phyloP scores from a whole-genome alignment of 2,797 vertebrate genomes.

The Trichosurus vulpecula region DNA sequence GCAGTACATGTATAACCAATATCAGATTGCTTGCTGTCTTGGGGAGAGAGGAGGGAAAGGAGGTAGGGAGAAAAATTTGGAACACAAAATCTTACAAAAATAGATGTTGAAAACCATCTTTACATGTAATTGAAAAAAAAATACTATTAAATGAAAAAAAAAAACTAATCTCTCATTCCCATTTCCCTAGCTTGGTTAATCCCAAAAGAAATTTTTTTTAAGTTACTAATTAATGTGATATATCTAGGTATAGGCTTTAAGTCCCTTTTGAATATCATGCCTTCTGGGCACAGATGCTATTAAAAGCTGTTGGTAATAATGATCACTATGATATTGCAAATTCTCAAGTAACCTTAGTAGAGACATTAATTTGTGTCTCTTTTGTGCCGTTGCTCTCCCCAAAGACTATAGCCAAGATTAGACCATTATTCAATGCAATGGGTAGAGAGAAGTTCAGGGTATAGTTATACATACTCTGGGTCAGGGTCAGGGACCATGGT shows the following conservation, averaged over 20 bases:
- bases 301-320: neutral
- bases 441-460: slow-evolving; percentile 6
- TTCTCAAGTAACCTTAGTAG: neutral
- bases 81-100: too few relatives aligned
- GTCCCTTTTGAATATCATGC: neutral
- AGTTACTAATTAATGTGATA: neutral
- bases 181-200: slow-evolving; percentile 2
- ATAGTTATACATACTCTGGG: neutral
- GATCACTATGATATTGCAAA: slow-evolving; percentile 10
- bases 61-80: too few relatives aligned
- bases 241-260: neutral
- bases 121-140: too few relatives aligned
- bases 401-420: slow-evolving; percentile 18
- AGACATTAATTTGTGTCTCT: slow-evolving; percentile 15
- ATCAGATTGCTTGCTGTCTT: too few relatives aligned
- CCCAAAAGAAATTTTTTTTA: neutral
- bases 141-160: too few relatives aligned
- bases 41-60: too few relatives aligned
- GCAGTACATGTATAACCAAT: too few relatives aligned
- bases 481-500: neutral
- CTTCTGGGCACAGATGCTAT: neutral
- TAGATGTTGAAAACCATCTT: too few relatives aligned
- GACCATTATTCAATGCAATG: neutral
- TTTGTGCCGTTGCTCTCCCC: neutral
- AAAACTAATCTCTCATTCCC: slow-evolving; percentile 11